Conservation (phyloP, 2,113 vertebrate species). For the Pseudolaguvia tuberculata region DNA sequence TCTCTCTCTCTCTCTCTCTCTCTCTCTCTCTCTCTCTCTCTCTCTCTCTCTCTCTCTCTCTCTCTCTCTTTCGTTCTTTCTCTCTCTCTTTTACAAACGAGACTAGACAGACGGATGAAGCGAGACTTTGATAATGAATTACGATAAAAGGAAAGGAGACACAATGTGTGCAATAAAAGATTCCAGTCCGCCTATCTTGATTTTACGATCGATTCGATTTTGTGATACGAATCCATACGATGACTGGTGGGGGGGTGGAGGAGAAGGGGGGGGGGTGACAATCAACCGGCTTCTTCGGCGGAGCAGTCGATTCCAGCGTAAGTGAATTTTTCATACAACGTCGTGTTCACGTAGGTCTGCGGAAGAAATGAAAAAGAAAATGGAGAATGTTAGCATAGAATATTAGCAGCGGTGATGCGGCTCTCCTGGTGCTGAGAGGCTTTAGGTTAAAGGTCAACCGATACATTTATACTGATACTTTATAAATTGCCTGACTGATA, state of each 20-base stretch:
- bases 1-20: too few relatives aligned
- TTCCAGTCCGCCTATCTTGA: constrained; percentile 41
- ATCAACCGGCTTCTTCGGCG: constrained; percentile 80
- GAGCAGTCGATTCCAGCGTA: constrained; percentile 86
- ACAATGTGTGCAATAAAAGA: constrained; percentile 52
- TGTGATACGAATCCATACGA: constrained; percentile 31
- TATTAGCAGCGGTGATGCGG: too few relatives aligned
- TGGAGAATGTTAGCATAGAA: not conserved
- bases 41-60: not conserved
- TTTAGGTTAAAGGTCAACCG: too few relatives aligned
- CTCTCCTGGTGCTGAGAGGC: too few relatives aligned
- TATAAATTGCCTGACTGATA: too few relatives aligned
- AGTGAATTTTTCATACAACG: constrained; percentile 85
- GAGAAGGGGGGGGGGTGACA: too few relatives aligned
- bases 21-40: too few relatives aligned
- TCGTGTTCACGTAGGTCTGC: constrained; percentile 85
- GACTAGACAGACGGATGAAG: constrained; percentile 27
- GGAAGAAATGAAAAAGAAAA: constrained; percentile 14
- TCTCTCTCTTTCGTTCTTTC: not conserved
- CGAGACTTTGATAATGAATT: constrained; percentile 7
- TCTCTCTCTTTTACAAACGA: constrained; percentile 1
- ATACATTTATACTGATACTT: too few relatives aligned
- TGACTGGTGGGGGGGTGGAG: too few relatives aligned
- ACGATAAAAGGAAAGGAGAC: constrained; percentile 41
- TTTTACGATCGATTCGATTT: constrained; percentile 46